A percentile compares a stretch with the other conserved stretches of the same genome.
phyloP scores from a whole-genome alignment of 2,797 vertebrate species.

The Alcedo atthis region DNA sequence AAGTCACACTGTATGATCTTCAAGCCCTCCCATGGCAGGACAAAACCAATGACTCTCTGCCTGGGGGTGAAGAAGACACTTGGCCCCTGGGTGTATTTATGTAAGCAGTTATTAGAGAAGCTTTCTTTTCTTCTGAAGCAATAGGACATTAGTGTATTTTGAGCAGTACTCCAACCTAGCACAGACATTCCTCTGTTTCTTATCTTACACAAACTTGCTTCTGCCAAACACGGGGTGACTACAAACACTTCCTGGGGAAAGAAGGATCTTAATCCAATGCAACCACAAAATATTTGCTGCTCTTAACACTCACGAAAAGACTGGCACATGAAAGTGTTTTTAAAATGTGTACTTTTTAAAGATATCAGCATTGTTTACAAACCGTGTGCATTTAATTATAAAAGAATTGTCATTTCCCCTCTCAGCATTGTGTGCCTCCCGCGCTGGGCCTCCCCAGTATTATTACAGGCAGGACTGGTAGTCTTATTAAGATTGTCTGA shows the following conservation, averaged over 20 bases:
- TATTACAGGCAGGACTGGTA: constrained; percentile 50
- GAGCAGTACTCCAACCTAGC: neutral
- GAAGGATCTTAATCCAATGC: neutral
- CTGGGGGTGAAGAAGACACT: neutral
- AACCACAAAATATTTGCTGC: neutral
- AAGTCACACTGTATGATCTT: neutral
- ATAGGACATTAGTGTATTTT: neutral
- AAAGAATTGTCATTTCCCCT: constrained; percentile 20
- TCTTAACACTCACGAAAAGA: neutral
- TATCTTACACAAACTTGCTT: neutral
- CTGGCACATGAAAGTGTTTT: neutral
- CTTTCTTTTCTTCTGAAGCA: neutral
- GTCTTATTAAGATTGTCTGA: constrained; percentile 17
- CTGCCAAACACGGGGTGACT: neutral
- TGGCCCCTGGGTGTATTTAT: neutral
- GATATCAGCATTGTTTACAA: constrained; percentile 32
- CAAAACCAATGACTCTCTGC: neutral
- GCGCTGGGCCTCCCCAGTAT: neutral
- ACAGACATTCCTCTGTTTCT: neutral
- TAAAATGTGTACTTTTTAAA: neutral
- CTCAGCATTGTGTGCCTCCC: constrained; percentile 22
- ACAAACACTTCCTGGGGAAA: neutral
- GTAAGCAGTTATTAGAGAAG: neutral
- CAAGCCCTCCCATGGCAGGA: neutral
- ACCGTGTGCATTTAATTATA: constrained; percentile 6